Percentiles rank a stretch among this genome's conserved stretches.
These are phyloP conservation scores for Diprion similis DNA, from an alignment of 1,140 invertebrate genomes.

Conservation along the genomic window DNA sequence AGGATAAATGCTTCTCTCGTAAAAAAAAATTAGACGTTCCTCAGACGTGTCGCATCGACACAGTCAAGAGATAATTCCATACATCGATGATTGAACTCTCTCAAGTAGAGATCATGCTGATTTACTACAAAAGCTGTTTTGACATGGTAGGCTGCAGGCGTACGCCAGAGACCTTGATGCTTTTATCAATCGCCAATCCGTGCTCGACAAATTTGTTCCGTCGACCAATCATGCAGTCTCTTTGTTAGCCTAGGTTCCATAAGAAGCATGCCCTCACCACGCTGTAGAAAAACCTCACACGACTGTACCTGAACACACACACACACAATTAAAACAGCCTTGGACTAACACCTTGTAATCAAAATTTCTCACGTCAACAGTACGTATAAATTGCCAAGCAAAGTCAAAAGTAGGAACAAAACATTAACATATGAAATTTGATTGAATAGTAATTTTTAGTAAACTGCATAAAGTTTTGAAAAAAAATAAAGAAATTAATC, in stretches of 20 bases:
- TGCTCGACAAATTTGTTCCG: background rate
- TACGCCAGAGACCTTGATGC: background rate
- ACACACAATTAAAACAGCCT: no score
- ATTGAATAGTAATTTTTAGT: no score
- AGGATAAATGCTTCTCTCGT: background rate
- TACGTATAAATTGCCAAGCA: no score
- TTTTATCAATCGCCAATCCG: background rate
- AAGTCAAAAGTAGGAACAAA: no score
- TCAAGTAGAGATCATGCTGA: background rate
- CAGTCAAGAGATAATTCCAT: background rate
- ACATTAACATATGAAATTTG: no score
- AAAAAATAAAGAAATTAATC: no score
- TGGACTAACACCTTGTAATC: no score
- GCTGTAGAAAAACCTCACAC: background rate
- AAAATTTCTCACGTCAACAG: no score
- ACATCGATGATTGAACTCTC: background rate
- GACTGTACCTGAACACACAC: no score
- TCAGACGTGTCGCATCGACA: background rate
- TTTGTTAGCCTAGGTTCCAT: constrained; percentile 1
- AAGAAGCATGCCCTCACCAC: background rate
- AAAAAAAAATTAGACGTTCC: background rate
- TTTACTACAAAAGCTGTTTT: background rate
- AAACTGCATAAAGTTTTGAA: no score
- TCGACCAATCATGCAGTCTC: background rate
- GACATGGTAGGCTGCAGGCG: background rate